These are phyloP conservation scores for Stigmatopora nigra DNA, from an alignment of 2,113 vertebrate genomes.

Conservation along the genomic window DNA sequence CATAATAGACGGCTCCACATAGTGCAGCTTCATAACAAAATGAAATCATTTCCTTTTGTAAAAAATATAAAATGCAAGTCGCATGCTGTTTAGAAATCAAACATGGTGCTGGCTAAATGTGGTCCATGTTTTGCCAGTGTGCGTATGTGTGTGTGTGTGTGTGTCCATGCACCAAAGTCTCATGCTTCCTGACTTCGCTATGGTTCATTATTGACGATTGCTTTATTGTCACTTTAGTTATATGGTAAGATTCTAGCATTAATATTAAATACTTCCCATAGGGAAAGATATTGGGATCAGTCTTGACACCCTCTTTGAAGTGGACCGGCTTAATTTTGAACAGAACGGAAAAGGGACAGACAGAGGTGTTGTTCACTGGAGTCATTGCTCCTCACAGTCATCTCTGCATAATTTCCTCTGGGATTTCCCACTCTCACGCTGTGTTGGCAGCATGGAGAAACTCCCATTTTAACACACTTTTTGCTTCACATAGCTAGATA, in stretches of 20 bases:
- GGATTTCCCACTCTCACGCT: constrained; percentile 19
- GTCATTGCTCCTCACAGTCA: constrained; percentile 53
- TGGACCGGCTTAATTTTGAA: constrained; percentile 54
- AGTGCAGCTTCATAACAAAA: constrained; percentile 45
- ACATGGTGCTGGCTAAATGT: constrained; percentile 53
- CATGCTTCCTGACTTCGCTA: constrained; percentile 32
- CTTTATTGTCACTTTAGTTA: constrained; percentile 14
- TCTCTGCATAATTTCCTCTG: constrained; percentile 32
- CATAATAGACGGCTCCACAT: constrained; percentile 33
- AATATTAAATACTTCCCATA: constrained; percentile 66
- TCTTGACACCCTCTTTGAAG: constrained; percentile 51
- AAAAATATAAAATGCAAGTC: constrained; percentile 34
- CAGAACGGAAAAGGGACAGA: constrained; percentile 4
- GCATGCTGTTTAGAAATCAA: constrained; percentile 17
- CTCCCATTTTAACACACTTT: constrained; percentile 2
- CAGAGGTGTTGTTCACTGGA: constrained; percentile 56
- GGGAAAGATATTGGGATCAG: constrained; percentile 65
- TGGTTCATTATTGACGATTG: constrained; percentile 35
- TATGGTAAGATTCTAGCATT: constrained; percentile 57
- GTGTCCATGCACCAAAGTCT: constrained; percentile 40
- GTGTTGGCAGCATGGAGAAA: constrained; percentile 9
- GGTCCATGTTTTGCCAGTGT: constrained; percentile 41
- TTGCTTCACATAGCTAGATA: constrained; percentile 11
- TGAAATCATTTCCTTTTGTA: background rate
- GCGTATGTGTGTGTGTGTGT: background rate